These are phyloP conservation scores for Sclerurus mexicanus DNA, from an alignment of 2,113 vertebrate species.

Conservation along the genomic window DNA sequence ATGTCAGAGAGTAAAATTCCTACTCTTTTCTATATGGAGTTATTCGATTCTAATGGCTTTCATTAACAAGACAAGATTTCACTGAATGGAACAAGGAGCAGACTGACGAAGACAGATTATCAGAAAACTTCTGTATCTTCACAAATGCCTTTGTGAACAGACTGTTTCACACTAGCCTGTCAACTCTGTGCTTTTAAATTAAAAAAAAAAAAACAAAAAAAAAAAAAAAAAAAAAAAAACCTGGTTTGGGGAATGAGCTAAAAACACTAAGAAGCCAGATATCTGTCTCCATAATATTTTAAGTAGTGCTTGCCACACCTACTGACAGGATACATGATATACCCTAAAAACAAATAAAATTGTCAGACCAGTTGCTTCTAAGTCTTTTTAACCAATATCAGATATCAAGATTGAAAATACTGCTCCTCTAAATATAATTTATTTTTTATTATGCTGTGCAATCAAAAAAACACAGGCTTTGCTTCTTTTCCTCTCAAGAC, in stretches of 20 bases:
- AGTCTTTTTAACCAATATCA: constrained; percentile 9
- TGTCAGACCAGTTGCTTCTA: neutral
- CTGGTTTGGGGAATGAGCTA: neutral
- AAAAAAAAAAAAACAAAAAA: too few relatives aligned
- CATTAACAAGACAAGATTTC: neutral
- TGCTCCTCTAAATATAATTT: neutral
- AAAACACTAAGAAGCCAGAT: neutral
- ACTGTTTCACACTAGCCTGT: neutral
- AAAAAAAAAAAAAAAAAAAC: too few relatives aligned
- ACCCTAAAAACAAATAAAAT: neutral
- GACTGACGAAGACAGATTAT: neutral
- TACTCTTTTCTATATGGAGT: neutral
- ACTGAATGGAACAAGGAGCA: neutral
- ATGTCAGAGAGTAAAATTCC: neutral
- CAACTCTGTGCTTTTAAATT: neutral
- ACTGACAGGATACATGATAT: neutral
- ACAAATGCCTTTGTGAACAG: neutral
- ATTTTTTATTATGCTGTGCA: neutral
- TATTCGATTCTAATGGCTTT: neutral
- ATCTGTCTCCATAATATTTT: neutral
- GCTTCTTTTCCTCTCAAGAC: neutral
- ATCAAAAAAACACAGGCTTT: neutral
- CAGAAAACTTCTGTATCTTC: neutral
- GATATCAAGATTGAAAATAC: neutral
- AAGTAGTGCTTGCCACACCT: neutral